phyloP scores from a whole-genome alignment of 2,113 vertebrate genomes.

The Crotalus tigris region DNA sequence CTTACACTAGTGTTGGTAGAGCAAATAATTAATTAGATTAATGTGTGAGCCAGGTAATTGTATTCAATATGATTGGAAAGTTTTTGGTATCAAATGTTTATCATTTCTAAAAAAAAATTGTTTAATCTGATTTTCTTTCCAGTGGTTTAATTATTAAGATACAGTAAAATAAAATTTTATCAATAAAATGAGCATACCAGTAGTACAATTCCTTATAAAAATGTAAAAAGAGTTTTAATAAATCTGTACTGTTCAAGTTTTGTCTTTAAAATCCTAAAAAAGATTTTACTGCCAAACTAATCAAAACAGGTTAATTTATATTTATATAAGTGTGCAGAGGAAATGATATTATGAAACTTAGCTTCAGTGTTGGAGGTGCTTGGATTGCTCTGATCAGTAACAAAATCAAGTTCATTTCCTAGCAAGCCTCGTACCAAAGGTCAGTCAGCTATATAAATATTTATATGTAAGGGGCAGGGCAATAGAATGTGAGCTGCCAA shows the following conservation, averaged over 20 bases:
- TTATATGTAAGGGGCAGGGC: background rate
- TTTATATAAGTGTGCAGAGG: background rate
- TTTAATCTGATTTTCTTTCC: no score
- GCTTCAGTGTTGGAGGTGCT: background rate
- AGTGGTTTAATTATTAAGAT: no score
- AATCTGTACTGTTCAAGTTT: background rate
- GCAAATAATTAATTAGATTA: no score
- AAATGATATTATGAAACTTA: background rate
- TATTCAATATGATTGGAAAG: no score
- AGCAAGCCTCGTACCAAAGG: background rate
- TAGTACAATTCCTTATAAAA: background rate
- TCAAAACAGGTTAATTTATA: background rate
- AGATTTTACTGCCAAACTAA: background rate
- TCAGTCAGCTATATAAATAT: background rate
- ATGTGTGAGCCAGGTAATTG: no score
- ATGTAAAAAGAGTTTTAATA: background rate
- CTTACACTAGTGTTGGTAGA: no score
- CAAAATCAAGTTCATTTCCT: background rate
- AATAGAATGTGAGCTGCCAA: background rate
- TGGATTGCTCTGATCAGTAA: background rate
- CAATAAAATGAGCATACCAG: background rate
- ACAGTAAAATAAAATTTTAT: background rate
- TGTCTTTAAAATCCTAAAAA: background rate
- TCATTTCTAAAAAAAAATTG: no score
- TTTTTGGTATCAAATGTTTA: no score